A percentile compares a stretch with the other conserved stretches of the same genome.
These are phyloP conservation scores for Toxotes chatareus DNA, from an alignment of 2,113 vertebrate species.

Conservation along the genomic window DNA sequence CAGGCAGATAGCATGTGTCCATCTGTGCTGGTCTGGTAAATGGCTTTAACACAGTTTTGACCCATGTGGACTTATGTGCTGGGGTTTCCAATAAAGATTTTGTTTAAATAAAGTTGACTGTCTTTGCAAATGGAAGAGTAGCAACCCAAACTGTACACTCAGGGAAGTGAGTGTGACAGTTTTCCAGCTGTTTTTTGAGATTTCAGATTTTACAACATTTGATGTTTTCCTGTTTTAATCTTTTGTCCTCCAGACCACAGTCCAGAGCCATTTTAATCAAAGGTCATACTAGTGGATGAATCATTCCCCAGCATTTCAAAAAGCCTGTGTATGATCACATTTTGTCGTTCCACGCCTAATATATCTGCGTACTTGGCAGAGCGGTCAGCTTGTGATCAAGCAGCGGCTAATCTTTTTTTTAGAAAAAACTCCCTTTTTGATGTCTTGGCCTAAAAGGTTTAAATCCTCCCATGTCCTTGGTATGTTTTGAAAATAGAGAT, in stretches of 20 bases:
- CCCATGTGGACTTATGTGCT: neutral
- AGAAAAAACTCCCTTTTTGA: slow-evolving; percentile 51
- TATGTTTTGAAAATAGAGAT: slow-evolving; percentile 64
- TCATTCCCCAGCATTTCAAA: slow-evolving; percentile 55
- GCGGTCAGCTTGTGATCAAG: slow-evolving; percentile 57
- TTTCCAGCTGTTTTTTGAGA: neutral
- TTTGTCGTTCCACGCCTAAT: slow-evolving; percentile 45
- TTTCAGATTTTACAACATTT: neutral
- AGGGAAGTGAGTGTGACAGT: neutral
- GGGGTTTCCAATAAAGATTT: neutral
- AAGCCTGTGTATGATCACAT: slow-evolving; percentile 48
- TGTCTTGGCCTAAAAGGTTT: slow-evolving; percentile 66
- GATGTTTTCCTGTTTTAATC: slow-evolving; percentile 22
- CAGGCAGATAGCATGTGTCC: neutral
- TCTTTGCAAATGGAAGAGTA: slow-evolving; percentile 7
- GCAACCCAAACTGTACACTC: neutral
- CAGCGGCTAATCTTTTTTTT: slow-evolving; percentile 71
- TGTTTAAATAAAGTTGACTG: neutral
- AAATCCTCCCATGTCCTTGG: slow-evolving; percentile 63
- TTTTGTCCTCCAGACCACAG: slow-evolving; percentile 16
- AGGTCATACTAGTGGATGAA: slow-evolving; percentile 22
- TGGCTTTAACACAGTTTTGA: neutral
- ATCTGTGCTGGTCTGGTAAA: neutral
- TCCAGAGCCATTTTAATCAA: slow-evolving; percentile 46
- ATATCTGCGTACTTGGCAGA: slow-evolving; percentile 64